Conservation (phyloP, 2,797 vertebrate species). For the Microtus californicus region DNA sequence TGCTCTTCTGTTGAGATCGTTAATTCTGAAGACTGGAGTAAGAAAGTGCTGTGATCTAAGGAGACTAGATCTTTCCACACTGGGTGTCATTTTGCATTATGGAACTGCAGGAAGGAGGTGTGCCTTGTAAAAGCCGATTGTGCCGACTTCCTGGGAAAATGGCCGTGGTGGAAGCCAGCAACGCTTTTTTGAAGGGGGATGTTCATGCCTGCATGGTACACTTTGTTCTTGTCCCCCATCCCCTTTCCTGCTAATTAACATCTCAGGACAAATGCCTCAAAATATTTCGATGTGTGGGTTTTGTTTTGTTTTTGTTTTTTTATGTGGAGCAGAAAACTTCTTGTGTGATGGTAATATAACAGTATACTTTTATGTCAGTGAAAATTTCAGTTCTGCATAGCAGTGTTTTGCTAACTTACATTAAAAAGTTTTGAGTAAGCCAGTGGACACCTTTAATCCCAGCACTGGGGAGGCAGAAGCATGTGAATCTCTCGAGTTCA, state of each 20-base stretch:
- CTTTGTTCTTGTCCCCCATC: slow-evolving; percentile 66
- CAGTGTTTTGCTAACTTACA: slow-evolving; percentile 82
- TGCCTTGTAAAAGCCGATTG: slow-evolving; percentile 71
- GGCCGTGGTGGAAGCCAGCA: slow-evolving; percentile 63
- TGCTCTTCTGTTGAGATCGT: slow-evolving; percentile 77
- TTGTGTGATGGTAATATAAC: slow-evolving; percentile 83
- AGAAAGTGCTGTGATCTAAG: slow-evolving; percentile 78
- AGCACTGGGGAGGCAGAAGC: background rate
- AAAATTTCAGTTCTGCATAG: slow-evolving; percentile 83
- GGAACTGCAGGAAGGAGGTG: slow-evolving; percentile 64
- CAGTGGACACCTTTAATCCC: background rate
- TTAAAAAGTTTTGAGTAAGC: slow-evolving; percentile 54
- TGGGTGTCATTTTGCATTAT: slow-evolving; percentile 81
- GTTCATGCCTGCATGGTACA: slow-evolving; percentile 85
- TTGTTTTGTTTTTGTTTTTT: background rate
- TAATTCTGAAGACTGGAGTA: slow-evolving; percentile 74
- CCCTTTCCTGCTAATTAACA: slow-evolving; percentile 85
- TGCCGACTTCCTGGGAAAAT: slow-evolving; percentile 80
- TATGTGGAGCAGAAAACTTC: slow-evolving; percentile 78
- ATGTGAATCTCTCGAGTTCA: background rate
- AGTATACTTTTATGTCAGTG: slow-evolving; percentile 84
- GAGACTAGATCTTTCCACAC: slow-evolving; percentile 83
- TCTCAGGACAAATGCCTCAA: slow-evolving; percentile 88
- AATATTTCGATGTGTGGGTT: slow-evolving; percentile 78
- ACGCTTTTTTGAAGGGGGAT: slow-evolving; percentile 79